phyloP scores from a whole-genome alignment of 2,113 vertebrate species.

The Oreochromis aureus region DNA sequence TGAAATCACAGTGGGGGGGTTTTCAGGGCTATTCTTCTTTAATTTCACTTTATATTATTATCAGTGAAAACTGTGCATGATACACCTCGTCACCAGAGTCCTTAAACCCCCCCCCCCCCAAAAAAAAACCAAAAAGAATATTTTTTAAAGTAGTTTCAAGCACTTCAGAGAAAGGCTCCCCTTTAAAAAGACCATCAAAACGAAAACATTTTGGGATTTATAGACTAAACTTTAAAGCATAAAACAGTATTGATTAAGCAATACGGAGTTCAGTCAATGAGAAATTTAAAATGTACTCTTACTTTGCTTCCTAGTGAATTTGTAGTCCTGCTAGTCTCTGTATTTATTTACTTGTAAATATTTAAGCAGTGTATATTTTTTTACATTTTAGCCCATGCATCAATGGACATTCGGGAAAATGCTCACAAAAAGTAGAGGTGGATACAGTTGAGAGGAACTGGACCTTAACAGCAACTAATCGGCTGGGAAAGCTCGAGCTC shows the following conservation, averaged over 20 bases:
- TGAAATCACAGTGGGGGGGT: neutral
- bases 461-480: constrained; percentile 51
- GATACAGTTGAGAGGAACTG: constrained; percentile 23
- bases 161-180: neutral
- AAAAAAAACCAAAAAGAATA: no score
- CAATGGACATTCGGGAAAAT: accelerated
- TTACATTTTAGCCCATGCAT: constrained; percentile 2
- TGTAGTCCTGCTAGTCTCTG: neutral
- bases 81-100: neutral
- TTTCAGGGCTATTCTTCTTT: neutral
- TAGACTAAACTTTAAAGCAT: neutral
- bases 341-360: neutral
- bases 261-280: neutral
- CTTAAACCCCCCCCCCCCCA: no score
- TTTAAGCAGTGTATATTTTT: neutral
- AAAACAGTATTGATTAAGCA: neutral
- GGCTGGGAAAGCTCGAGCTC: constrained; percentile 11
- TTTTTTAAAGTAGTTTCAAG: neutral
- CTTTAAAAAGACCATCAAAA: neutral
- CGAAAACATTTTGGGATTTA: neutral
- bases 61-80: neutral
- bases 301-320: neutral
- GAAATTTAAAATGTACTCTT: neutral
- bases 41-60: neutral
- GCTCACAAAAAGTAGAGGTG: neutral